Base-by-base conservation (phyloP, 2,888 invertebrate species). In the Drosophila lacicola region DNA sequence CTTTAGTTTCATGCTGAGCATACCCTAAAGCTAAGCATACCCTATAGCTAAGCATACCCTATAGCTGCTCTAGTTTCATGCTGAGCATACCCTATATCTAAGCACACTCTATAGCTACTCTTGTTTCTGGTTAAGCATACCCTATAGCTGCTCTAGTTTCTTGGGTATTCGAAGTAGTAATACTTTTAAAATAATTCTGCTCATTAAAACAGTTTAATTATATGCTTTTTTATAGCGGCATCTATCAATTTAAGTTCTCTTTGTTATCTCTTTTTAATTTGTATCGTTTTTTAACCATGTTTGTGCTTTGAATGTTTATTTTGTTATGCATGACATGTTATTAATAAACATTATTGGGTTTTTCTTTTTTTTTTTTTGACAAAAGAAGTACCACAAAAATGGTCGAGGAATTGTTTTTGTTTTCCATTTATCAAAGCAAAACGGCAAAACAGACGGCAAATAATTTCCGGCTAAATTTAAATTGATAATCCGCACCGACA, bases 401-500 rank as follows among this genome's bases (percentile, higher is more conserved):
- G 46, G 19, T 13, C 14, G 46, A 51, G 69, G 57, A 53, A 73
- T 68, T 46, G 61, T 19, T 36, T 6, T 10, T 36, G 9, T 37
- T 37, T 17, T 10, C 13, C 50, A 64, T 69, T 76, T 77, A 60
- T 69, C 64, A 65, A 76, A 64, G 64, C 70, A 60, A 79, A 81
- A 64, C 68, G 60, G 49, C 55, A 54, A 72, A 65, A 60, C 69
- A 66, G 47, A 66, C 54, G 69, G 58, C 60, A 80, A 75, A 81
- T 70, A 78, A 70, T 83, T 70, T 80, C 66, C 66, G 70, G 67
- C 21, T 25, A 58, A 47, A 56, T 76, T 63, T 49, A 75, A 58
- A 68, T 70, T 66, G 62, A 21, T 77, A 73, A 76, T 58, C 51
- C 62, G 25, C 57, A 37, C 36, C 47, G 21, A 41, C 53, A 47